Conservation (phyloP, 2,888 invertebrate species). For the Xestia xanthographa region DNA sequence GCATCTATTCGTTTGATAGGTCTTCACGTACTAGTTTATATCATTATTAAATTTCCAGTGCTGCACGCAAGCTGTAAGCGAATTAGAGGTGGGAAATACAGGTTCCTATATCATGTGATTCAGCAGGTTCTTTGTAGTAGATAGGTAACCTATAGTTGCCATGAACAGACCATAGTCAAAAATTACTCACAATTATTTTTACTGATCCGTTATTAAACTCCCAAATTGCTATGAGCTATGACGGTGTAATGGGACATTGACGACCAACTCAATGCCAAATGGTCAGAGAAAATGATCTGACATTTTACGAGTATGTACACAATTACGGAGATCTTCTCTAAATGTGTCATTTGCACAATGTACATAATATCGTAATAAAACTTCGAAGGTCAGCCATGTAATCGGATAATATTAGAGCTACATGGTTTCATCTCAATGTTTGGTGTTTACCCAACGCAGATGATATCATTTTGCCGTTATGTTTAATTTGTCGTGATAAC, state of each 20-base stretch:
- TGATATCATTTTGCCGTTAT: constrained; percentile 64
- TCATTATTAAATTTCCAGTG: constrained; percentile 19
- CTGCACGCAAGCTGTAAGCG: constrained; percentile 9
- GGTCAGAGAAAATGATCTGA: constrained; percentile 31
- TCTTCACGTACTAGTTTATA: constrained; percentile 26
- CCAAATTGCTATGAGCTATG: neutral
- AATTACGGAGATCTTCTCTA: constrained; percentile 31
- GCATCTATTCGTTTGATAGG: constrained; percentile 21
- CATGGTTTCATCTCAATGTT: constrained; percentile 55
- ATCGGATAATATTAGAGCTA: constrained; percentile 55
- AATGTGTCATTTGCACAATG: constrained; percentile 53
- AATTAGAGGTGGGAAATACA: constrained; percentile 1
- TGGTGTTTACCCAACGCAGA: constrained; percentile 50
- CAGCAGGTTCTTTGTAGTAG: neutral
- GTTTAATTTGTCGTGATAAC: constrained; percentile 57
- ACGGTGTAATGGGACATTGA: neutral
- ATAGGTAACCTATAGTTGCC: neutral
- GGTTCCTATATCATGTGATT: neutral
- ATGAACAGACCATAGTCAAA: neutral
- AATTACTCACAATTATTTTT: neutral
- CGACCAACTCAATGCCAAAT: constrained; percentile 23
- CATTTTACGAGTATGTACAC: constrained; percentile 44
- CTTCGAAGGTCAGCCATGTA: constrained; percentile 57
- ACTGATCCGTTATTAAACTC: neutral
- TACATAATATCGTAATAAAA: constrained; percentile 55